Conservation (phyloP, 2,113 vertebrate species). For the Caranx ignobilis region DNA sequence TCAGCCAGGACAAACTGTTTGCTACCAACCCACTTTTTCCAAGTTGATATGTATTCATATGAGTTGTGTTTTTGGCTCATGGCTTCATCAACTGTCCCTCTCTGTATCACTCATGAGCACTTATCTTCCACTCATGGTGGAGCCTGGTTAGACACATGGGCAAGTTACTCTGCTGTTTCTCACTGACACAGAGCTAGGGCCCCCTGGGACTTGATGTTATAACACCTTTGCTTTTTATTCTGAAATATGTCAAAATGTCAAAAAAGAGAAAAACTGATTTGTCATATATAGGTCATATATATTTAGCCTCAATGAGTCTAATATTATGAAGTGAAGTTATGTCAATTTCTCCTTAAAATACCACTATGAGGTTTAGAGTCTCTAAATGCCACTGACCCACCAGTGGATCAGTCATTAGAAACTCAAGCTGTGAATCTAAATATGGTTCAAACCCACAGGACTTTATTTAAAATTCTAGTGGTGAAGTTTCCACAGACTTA, state of each 20-base stretch:
- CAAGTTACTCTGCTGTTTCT: not conserved
- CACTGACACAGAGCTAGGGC: not conserved
- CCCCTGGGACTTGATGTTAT: not conserved
- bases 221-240: not conserved
- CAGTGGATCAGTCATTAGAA: constrained; percentile 1
- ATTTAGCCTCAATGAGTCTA: not conserved
- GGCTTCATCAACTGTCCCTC: not conserved
- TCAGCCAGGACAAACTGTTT: constrained; percentile 19
- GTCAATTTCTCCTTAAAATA: not conserved
- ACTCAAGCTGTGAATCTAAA: not conserved
- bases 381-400: not conserved
- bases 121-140: not conserved
- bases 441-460: not conserved
- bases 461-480: not conserved
- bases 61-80: constrained; percentile 18
- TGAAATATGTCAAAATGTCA: not conserved
- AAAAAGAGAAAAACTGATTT: not conserved
- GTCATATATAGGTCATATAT: not conserved
- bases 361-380: not conserved
- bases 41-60: not conserved
- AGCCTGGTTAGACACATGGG: not conserved
- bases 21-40: not conserved
- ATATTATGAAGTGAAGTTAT: not conserved
- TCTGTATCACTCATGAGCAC: not conserved
- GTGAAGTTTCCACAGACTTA: not conserved